Evolutionary conservation across 2,113 vertebrate genomes (phyloP).

Genomic region (Struthio camelus): DNA sequence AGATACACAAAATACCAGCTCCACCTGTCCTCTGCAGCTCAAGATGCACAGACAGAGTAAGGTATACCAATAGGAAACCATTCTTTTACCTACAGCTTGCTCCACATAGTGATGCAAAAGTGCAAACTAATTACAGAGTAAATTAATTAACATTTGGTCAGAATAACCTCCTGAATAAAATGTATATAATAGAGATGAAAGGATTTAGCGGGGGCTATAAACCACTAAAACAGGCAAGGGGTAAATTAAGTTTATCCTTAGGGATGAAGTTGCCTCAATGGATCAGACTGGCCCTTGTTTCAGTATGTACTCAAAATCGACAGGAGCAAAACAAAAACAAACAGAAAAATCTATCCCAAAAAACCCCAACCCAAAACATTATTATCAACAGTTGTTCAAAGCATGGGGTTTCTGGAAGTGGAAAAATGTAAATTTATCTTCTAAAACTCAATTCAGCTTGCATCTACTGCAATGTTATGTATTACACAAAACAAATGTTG

Average conservation of each 20-base stretch:
- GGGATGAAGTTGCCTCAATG: not conserved
- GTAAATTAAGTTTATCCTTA: not conserved
- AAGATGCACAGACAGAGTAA: not conserved
- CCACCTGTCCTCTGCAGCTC: not conserved
- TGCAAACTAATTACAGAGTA: not conserved
- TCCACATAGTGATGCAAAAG: not conserved
- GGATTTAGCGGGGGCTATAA: fast-evolving
- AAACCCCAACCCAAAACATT: not conserved
- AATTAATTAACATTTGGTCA: not conserved
- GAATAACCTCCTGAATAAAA: not conserved
- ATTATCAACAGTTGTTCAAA: not conserved
- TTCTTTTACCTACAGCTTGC: not conserved
- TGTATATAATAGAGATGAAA: not conserved
- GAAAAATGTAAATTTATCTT: not conserved
- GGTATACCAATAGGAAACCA: not conserved
- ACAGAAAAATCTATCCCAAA: not conserved
- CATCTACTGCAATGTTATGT: not conserved
- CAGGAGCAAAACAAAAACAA: not conserved
- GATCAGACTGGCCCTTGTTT: not conserved
- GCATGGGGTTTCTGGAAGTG: not conserved
- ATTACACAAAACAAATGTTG: not conserved
- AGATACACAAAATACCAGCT: not conserved
- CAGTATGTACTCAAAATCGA: not conserved
- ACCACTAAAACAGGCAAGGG: not conserved
- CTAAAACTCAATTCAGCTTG: not conserved